These are phyloP conservation scores for Okamejei kenojei DNA, from an alignment of 2,797 vertebrate genomes.

Conservation along the genomic window DNA sequence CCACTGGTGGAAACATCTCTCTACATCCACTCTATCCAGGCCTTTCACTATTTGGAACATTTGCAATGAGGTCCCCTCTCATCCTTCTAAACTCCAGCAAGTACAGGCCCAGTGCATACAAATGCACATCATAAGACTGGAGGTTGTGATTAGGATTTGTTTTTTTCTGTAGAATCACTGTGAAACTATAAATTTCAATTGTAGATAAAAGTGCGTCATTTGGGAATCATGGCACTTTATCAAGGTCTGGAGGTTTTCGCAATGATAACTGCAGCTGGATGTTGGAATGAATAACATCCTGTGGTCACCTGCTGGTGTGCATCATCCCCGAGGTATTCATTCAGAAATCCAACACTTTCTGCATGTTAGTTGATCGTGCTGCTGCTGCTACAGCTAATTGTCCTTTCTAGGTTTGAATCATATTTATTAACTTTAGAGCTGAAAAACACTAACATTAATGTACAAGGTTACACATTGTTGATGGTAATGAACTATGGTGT, in stretches of 20 bases:
- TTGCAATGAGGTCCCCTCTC: no score
- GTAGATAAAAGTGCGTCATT: not conserved
- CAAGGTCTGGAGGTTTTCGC: conserved; percentile 6
- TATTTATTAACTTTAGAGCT: not conserved
- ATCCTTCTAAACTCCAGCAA: no score
- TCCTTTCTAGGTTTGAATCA: not conserved
- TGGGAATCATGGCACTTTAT: not conserved
- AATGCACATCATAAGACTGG: not conserved
- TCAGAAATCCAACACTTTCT: not conserved
- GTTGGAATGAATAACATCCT: conserved; percentile 22
- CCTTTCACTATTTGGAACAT: no score
- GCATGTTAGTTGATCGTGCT: not conserved
- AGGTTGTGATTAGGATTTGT: not conserved
- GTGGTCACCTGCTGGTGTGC: not conserved
- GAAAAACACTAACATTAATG: not conserved
- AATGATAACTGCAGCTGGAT: not conserved
- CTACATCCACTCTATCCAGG: no score
- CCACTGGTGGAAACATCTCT: no score
- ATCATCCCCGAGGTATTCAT: not conserved
- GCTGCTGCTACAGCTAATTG: not conserved
- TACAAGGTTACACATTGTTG: not conserved
- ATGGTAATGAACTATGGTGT: not conserved
- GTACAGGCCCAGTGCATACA: no score
- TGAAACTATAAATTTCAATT: conserved; percentile 7
- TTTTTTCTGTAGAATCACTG: not conserved